phyloP scores from a whole-genome alignment of 2,888 invertebrate genomes.

The Labia minor region DNA sequence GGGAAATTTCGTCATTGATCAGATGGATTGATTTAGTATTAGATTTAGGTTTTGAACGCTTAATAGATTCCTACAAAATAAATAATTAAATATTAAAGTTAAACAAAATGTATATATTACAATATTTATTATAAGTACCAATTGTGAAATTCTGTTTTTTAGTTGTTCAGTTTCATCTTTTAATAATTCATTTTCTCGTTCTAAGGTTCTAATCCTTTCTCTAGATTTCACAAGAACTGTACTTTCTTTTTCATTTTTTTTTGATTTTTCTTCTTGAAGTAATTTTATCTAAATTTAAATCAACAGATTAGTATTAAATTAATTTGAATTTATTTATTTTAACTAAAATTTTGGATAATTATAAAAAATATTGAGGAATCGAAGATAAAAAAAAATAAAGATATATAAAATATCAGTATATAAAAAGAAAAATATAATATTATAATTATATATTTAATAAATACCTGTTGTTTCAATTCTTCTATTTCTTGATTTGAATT shows the following conservation, averaged over 20 bases:
- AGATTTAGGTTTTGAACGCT: slow-evolving; percentile 7
- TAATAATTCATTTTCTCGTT: slow-evolving; percentile 55
- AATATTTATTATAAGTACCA: slow-evolving; percentile 21
- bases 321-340: no score
- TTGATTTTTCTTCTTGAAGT: slow-evolving; percentile 53
- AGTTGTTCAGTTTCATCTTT: slow-evolving; percentile 56
- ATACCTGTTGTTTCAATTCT: slow-evolving; percentile 53
- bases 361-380: no score
- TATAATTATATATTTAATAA: no score
- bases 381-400: no score
- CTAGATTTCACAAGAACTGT: slow-evolving; percentile 60
- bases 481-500: slow-evolving; percentile 52
- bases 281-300: slow-evolving; percentile 40
- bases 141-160: slow-evolving; percentile 45
- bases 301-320: no score
- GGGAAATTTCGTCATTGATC: neutral
- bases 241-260: slow-evolving; percentile 63
- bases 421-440: no score
- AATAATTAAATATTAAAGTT: neutral
- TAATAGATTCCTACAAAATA: neutral
- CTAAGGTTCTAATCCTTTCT: slow-evolving; percentile 59
- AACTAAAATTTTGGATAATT: no score
- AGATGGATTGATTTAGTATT: neutral
- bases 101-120: neutral
- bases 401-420: no score